These are phyloP conservation scores for Callocephalon fimbriatum DNA, from an alignment of 2,113 vertebrate species.

Conservation along the genomic window DNA sequence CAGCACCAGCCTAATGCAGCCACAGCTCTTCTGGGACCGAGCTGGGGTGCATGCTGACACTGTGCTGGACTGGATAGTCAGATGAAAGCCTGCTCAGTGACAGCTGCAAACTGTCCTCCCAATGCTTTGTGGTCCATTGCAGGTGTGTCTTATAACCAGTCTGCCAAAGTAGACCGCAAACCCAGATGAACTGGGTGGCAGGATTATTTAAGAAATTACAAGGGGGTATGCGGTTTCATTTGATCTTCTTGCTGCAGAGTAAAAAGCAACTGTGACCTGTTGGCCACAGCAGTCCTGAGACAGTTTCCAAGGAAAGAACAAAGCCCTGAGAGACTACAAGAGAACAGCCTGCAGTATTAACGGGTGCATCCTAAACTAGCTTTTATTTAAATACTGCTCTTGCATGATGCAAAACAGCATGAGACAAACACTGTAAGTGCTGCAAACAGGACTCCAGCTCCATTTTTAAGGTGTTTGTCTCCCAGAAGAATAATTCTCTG, in stretches of 20 bases:
- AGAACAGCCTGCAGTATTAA: not conserved
- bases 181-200: not conserved
- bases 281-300: not conserved
- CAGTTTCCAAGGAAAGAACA: not conserved
- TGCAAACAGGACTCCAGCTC: not conserved
- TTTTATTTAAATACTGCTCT: not conserved
- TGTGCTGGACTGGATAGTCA: not conserved
- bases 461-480: not conserved
- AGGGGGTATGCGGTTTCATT: not conserved
- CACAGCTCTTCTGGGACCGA: not conserved
- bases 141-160: not conserved
- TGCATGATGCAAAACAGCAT: not conserved
- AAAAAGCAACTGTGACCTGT: not conserved
- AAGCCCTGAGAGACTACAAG: not conserved
- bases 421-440: not conserved
- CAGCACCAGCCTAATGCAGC: not conserved
- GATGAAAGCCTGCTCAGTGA: not conserved
- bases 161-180: not conserved
- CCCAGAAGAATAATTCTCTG: not conserved
- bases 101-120: not conserved
- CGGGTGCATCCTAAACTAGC: accelerated
- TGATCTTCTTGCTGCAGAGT: not conserved
- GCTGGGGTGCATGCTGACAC: accelerated
- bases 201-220: not conserved
- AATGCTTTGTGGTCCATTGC: not conserved